Conservation (phyloP, 2,888 invertebrate genomes). For the Cactoblastis cactorum region DNA sequence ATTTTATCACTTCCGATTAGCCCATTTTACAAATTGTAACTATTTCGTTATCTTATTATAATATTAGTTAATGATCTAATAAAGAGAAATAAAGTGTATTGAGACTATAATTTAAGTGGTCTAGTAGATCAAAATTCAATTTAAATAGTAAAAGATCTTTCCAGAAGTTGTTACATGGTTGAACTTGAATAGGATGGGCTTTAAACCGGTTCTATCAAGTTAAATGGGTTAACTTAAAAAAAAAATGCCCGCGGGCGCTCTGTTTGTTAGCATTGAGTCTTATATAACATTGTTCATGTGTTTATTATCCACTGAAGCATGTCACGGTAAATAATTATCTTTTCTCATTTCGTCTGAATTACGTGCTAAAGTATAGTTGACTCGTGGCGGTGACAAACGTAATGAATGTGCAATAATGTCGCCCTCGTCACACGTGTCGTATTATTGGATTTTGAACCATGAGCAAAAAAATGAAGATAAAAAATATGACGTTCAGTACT, state of each 20-base stretch:
- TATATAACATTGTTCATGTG: conserved; percentile 18
- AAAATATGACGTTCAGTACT: background rate
- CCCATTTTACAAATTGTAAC: too few relatives aligned
- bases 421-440: conserved; percentile 4
- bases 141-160: background rate
- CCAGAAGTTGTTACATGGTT: background rate
- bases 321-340: conserved; percentile 8
- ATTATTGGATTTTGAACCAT: background rate
- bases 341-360: conserved; percentile 1
- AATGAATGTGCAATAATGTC: conserved; percentile 1
- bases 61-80: too few relatives aligned
- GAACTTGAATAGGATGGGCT: background rate
- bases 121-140: too few relatives aligned
- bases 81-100: too few relatives aligned
- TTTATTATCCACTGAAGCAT: conserved; percentile 10
- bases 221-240: conserved; percentile 1
- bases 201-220: conserved; percentile 2
- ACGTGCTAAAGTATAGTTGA: conserved; percentile 11
- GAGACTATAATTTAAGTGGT: too few relatives aligned
- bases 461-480: background rate
- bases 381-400: conserved; percentile 1
- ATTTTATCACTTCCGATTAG: conserved; percentile 13
- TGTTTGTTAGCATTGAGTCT: conserved; percentile 22
- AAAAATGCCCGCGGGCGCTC: conserved; percentile 16
- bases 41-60: too few relatives aligned